Base-by-base conservation (phyloP, 2,113 vertebrate genomes). In the Ictalurus punctatus region DNA sequence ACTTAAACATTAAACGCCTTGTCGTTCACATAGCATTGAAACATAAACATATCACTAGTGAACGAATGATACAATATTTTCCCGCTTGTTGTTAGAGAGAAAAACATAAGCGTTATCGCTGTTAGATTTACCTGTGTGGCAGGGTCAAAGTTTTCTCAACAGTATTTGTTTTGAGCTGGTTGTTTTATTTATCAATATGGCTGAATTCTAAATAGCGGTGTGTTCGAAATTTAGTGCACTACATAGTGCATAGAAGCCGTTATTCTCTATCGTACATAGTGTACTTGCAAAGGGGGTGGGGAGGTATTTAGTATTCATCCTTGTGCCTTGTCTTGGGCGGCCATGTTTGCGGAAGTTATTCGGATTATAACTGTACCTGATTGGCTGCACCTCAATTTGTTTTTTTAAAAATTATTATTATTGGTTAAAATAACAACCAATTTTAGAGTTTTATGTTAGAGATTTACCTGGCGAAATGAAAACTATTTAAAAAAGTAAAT, bases 271-370 rank as follows among this genome's bases (percentile, higher is more conserved):
- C 6, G 6, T 21, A 30, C 10, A 0, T 1, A 56, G 73, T 61
- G 2, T 14, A 40, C 56, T 78, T 14, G 14, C 0, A 48, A 78
- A 78, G 25, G 19, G 54, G n/a, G 19, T 7, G n/a, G 0, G 8
- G 7, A 5, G 19, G 21, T 56, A 59, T 86, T 86, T 86, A 34
- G 23, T 52, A 30, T 48, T 73, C 8, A 8, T 25, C 13, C 59
- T 19, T 4, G 30, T 17, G 25, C n/a, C 48, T 8, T 0, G 0
- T 34, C 9, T 16, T 59, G 1, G 34, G 30, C 79, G 9, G 86
- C 79, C 86, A 73, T 88, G 8, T 71, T 73, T 74, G 82, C 82
- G 87, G 87, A 88, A 84, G 87, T 84, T 25, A 13, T 52, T 76
- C 9, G 34, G 54, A 69, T 52, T 48, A 40, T 44, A 7, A 0